Percentiles rank a stretch among this genome's conserved stretches.
phyloP scores from a whole-genome alignment of 2,113 vertebrate genomes.

The Neofelis nebulosa region DNA sequence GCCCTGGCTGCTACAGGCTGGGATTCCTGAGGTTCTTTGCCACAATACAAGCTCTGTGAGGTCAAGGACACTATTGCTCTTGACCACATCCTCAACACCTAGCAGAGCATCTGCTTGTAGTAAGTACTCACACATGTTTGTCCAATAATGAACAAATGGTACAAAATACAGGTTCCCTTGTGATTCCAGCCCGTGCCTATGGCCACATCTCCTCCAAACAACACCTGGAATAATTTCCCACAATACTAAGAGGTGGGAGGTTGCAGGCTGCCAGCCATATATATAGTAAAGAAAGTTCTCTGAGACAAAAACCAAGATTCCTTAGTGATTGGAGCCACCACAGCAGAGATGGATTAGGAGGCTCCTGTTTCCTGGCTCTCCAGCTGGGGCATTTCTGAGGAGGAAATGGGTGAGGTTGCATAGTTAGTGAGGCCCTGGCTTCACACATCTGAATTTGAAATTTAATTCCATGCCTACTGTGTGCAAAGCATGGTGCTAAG shows the following conservation, averaged over 20 bases:
- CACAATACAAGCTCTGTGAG: not conserved
- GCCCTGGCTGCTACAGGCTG: not conserved
- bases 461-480: not conserved
- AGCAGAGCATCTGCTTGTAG: not conserved
- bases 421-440: not conserved
- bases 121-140: not conserved
- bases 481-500: not conserved
- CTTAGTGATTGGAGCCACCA: not conserved
- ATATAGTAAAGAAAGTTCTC: not conserved
- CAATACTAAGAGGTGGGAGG: not conserved
- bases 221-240: not conserved
- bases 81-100: not conserved
- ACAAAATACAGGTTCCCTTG: not conserved
- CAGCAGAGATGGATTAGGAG: not conserved
- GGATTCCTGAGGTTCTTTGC: no score
- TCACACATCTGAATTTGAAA: not conserved
- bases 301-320: not conserved
- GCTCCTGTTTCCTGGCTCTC: not conserved
- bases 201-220: not conserved
- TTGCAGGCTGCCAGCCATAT: not conserved
- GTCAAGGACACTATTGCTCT: not conserved
- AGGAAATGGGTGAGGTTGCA: not conserved
- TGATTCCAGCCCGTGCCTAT: not conserved
- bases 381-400: not conserved
- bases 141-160: not conserved